Base-by-base conservation (phyloP, 2,888 invertebrate genomes). In the Junonia oenone region DNA sequence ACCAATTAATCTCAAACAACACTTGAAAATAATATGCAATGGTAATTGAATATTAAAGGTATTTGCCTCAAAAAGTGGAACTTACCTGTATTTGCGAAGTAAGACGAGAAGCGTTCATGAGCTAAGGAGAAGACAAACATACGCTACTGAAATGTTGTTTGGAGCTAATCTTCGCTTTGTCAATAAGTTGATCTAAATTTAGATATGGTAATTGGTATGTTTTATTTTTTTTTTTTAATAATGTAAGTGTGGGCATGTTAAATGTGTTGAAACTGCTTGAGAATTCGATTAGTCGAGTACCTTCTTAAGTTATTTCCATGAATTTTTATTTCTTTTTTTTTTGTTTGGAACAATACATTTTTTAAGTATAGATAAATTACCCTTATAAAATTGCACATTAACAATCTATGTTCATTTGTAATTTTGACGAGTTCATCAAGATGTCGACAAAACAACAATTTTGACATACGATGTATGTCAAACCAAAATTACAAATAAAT, bases 101-200 rank as follows among this genome's bases (percentile, higher is more conserved):
- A 62, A 62, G 56, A 50, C 43, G 60, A 62, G 62, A 54, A 46
- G 51, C 61, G 53, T 58, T 63, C 11, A 48, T 56, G 59, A 55
- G 53, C 46, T 57, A 46, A 59, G 53, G 62, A 49, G 38, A 57
- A 56, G 37, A 52, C 58, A 62, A 59, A 63, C 55, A 63, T 33
- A 50, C 52, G 53, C 59, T 59, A 59, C 59, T 59, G 59, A 55
- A 55, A 46, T 55, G 52, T 15, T 57, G 59, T 55, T 59, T 52
- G 47, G 50, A 51, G 47, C 57, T 55, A 59, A 62, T 62, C 54
- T 46, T 38, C 48, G 40, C 38, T 56, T 11, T 26, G 58, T 48
- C 45, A 55, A 59, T 52, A 59, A 31, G 46, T 45, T 31, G 27
- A 49, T 59, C 56, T 59, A 56, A 59, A 59, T 56, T 59, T 56